Evolutionary conservation across 2,888 invertebrate species (phyloP).

Genomic region (Synergus gifuensis): DNA sequence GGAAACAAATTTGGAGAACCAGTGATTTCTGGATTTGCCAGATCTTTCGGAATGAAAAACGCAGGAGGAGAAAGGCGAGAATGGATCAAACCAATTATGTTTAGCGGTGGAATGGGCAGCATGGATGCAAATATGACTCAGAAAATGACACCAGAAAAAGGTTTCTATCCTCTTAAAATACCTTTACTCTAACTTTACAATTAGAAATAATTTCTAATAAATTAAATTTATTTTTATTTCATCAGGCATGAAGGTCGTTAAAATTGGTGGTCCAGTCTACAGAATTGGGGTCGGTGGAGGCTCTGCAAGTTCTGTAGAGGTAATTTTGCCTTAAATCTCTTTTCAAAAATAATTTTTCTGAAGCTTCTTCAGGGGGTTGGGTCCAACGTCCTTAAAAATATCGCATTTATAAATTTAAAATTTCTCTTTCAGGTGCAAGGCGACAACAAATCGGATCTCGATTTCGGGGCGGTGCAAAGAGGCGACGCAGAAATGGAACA

Average conservation of each 20-base stretch:
- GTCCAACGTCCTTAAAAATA: no score
- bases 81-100: constrained; percentile 99
- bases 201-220: not conserved
- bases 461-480: constrained; percentile 98
- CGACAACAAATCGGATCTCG: constrained; percentile 89
- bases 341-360: no score
- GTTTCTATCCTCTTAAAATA: constrained; percentile 72
- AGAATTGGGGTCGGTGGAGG: constrained; percentile 99
- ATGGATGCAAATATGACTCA: constrained; percentile 90
- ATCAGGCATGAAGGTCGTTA: constrained; percentile 92
- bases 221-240: constrained; percentile 47
- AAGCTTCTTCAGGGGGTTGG: no score
- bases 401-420: not conserved
- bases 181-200: no score
- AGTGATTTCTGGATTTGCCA: constrained; percentile 92
- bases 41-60: constrained; percentile 91
- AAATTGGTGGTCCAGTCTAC: constrained; percentile 98
- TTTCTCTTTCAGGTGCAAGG: constrained; percentile 86
- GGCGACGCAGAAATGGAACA: constrained; percentile 99
- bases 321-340: constrained; percentile 55
- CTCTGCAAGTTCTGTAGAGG: constrained; percentile 96
- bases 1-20: constrained; percentile 99
- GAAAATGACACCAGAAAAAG: constrained; percentile 87
- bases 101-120: constrained; percentile 96
- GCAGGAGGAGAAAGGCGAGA: constrained; percentile 86